Percentiles rank a stretch among this genome's conserved stretches.
phyloP scores from a whole-genome alignment of 2,113 vertebrate genomes.

The Rutilus rutilus region DNA sequence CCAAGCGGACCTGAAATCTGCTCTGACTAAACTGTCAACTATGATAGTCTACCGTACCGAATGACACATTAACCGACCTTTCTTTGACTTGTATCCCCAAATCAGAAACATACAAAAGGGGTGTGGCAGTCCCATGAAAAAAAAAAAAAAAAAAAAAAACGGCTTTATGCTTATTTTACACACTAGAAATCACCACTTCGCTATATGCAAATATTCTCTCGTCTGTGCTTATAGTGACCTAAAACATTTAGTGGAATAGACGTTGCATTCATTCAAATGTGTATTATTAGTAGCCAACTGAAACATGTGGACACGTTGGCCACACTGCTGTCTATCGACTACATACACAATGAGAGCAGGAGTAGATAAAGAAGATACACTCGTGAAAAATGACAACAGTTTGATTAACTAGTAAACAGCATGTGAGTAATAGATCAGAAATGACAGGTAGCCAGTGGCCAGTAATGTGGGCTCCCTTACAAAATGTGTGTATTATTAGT shows the following conservation, averaged over 20 bases:
- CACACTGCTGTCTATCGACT: not conserved
- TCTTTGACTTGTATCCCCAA: slow-evolving; percentile 5
- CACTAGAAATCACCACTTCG: slow-evolving; percentile 29
- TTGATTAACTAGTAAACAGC: not conserved
- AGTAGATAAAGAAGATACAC: not conserved
- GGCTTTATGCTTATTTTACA: slow-evolving; percentile 7
- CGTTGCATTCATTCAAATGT: not conserved
- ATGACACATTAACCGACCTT: slow-evolving; percentile 23
- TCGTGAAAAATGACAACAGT: not conserved
- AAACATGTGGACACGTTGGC: not conserved
- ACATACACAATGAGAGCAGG: not conserved
- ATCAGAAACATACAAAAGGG: slow-evolving; percentile 18
- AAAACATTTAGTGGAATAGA: not conserved
- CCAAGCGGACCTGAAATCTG: slow-evolving; percentile 28
- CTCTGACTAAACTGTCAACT: slow-evolving; percentile 3
- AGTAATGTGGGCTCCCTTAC: not conserved
- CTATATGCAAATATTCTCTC: slow-evolving; percentile 22
- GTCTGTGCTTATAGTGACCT: not conserved
- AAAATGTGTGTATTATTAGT: not conserved
- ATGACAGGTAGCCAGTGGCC: slow-evolving; percentile 9
- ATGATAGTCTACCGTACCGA: not conserved
- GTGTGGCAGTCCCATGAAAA: not conserved
- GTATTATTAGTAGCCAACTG: not conserved
- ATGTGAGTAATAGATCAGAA: slow-evolving; percentile 1
- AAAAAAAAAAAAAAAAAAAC: not conserved